Evolutionary conservation across 2,797 vertebrate species (phyloP).

Genomic region (Ptychobarbus kaznakovi): DNA sequence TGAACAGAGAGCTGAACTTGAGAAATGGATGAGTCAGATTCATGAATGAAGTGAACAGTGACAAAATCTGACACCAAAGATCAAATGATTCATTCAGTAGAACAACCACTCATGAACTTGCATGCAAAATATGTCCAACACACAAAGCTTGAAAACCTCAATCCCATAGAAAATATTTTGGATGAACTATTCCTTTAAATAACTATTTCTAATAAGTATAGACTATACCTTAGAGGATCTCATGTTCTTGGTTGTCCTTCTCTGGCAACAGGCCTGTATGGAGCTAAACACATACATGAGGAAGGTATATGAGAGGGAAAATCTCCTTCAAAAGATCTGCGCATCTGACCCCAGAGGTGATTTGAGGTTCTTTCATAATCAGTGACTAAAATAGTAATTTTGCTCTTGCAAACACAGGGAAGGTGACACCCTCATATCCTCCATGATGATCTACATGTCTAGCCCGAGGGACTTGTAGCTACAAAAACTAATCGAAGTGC

Average conservation of each 20-base stretch:
- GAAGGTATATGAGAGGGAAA: background rate
- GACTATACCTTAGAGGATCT: slow-evolving; percentile 2
- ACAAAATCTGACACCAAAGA: background rate
- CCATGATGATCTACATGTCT: slow-evolving; percentile 41
- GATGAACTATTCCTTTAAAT: background rate
- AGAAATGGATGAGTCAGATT: background rate
- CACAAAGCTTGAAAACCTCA: background rate
- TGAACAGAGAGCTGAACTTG: background rate
- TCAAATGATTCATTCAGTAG: background rate
- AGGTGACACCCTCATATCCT: slow-evolving; percentile 27
- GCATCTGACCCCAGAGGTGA: slow-evolving; percentile 18
- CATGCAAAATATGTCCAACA: background rate
- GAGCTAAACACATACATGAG: background rate
- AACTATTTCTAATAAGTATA: background rate
- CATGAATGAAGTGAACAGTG: background rate
- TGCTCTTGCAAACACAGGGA: slow-evolving; percentile 25
- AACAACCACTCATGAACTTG: background rate
- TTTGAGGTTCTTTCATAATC: slow-evolving; percentile 18
- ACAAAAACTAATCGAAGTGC: slow-evolving; percentile 48
- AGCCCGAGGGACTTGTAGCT: slow-evolving; percentile 47
- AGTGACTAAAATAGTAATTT: background rate
- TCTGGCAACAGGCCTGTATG: background rate
- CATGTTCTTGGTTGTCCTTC: background rate
- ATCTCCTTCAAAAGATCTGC: background rate
- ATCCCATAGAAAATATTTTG: background rate